phyloP scores from a whole-genome alignment of 2,797 vertebrate species.

The Protosalanx chinensis region DNA sequence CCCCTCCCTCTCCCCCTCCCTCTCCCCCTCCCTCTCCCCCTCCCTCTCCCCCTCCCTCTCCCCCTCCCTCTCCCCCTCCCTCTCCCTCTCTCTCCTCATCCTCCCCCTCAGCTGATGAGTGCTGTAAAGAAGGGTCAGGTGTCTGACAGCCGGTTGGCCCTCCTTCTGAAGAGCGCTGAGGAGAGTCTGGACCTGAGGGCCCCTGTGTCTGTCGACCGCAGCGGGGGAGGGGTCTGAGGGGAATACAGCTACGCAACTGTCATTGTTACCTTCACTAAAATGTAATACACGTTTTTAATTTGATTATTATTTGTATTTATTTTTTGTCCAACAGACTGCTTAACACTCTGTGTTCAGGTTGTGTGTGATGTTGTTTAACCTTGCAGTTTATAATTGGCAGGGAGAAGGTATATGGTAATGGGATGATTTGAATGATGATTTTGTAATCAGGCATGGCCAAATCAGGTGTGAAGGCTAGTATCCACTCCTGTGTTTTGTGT shows the following conservation, averaged over 20 bases:
- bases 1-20: neutral
- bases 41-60: constrained; percentile 13
- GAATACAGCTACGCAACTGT: too few species aligned
- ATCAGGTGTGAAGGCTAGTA: constrained; percentile 38
- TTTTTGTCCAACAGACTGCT: too few species aligned
- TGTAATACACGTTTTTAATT: too few species aligned
- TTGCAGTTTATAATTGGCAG: constrained; percentile 6
- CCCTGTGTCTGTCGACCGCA: constrained; percentile 88
- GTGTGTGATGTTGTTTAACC: neutral
- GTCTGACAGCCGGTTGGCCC: constrained; percentile 90
- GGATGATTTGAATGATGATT: constrained; percentile 56
- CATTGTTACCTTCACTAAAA: too few species aligned
- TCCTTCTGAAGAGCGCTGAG: constrained; percentile 91
- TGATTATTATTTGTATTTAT: too few species aligned
- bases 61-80: neutral
- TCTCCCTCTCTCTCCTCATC: constrained; percentile 16
- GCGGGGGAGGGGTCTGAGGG: constrained; percentile 88
- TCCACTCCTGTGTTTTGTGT: constrained; percentile 34
- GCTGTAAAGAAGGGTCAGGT: constrained; percentile 93
- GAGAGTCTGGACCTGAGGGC: constrained; percentile 81
- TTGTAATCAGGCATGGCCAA: constrained; percentile 52
- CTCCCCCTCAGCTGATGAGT: constrained; percentile 87
- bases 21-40: neutral
- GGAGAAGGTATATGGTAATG: constrained; percentile 35
- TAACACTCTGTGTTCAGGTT: too few species aligned